A percentile compares a stretch with the other conserved stretches of the same genome.
These are phyloP conservation scores for Furcifer pardalis DNA, from an alignment of 2,797 vertebrate species.

Conservation along the genomic window DNA sequence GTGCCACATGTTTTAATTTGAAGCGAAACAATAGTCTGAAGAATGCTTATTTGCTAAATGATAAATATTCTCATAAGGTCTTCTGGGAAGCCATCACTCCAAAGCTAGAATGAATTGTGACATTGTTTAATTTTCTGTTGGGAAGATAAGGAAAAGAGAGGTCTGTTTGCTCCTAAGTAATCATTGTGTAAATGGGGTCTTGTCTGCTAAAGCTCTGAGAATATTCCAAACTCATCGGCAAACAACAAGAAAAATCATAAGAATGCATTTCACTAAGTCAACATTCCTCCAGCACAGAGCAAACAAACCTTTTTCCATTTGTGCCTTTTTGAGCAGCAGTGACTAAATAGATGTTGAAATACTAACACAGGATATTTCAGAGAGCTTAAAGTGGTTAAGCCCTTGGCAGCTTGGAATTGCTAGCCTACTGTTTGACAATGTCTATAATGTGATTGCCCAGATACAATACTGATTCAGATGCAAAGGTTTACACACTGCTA, in stretches of 20 bases:
- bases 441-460: conserved; percentile 34
- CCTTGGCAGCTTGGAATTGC: conserved; percentile 45
- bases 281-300: conserved; percentile 31
- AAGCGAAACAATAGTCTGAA: conserved; percentile 18
- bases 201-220: conserved; percentile 36
- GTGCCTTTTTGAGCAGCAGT: conserved; percentile 6
- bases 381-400: conserved; percentile 2
- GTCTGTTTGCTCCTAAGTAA: conserved; percentile 56
- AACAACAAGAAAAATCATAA: conserved; percentile 40
- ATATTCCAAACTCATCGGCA: conserved; percentile 12
- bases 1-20: not conserved
- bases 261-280: conserved; percentile 45
- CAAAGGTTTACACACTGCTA: not conserved
- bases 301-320: conserved; percentile 16
- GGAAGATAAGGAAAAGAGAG: conserved; percentile 47
- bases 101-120: conserved; percentile 43
- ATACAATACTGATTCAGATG: not conserved
- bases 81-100: conserved; percentile 49
- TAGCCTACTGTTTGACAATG: conserved; percentile 12
- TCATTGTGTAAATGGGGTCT: conserved; percentile 53
- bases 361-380: not conserved
- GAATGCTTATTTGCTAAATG: conserved; percentile 29
- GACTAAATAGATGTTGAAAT: conserved; percentile 38
- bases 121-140: conserved; percentile 68
- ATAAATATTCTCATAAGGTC: conserved; percentile 35